phyloP scores from a whole-genome alignment of 2,113 vertebrate species.

The Forbesichthys papilliferus region DNA sequence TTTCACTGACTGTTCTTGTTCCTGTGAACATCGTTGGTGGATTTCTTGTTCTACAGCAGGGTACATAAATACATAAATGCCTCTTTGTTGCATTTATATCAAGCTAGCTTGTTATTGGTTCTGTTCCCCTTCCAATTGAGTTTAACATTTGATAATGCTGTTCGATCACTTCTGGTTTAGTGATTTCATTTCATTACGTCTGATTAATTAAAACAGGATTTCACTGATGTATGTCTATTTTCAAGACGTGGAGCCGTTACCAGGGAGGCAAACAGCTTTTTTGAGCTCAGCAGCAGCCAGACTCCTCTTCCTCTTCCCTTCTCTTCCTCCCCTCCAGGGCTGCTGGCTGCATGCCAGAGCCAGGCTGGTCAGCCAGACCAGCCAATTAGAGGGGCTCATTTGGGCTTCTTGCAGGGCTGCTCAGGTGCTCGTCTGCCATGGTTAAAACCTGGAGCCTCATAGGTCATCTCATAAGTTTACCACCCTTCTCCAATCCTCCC shows the following conservation, averaged over 20 bases:
- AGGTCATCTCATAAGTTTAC: neutral
- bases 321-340: constrained; percentile 25
- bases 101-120: neutral
- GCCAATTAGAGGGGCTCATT: constrained; percentile 60
- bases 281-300: constrained; percentile 52
- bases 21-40: neutral
- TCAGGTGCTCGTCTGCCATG: constrained; percentile 37
- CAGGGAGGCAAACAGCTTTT: constrained; percentile 40
- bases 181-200: constrained; percentile 42
- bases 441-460: constrained; percentile 35
- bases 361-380: constrained; percentile 56
- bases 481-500: constrained; percentile 13
- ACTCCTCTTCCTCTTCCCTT: neutral
- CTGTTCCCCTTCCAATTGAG: constrained; percentile 7
- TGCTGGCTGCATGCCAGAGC: constrained; percentile 24
- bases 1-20: neutral
- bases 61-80: too few relatives aligned
- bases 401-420: constrained; percentile 27
- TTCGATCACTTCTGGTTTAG: constrained; percentile 35
- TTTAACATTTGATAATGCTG: constrained; percentile 21
- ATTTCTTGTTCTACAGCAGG: constrained; percentile 12
- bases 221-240: constrained; percentile 35
- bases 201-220: constrained; percentile 44
- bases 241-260: constrained; percentile 45
- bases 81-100: too few relatives aligned